phyloP scores from a whole-genome alignment of 2,113 vertebrate species.

The Dasyurus viverrinus region DNA sequence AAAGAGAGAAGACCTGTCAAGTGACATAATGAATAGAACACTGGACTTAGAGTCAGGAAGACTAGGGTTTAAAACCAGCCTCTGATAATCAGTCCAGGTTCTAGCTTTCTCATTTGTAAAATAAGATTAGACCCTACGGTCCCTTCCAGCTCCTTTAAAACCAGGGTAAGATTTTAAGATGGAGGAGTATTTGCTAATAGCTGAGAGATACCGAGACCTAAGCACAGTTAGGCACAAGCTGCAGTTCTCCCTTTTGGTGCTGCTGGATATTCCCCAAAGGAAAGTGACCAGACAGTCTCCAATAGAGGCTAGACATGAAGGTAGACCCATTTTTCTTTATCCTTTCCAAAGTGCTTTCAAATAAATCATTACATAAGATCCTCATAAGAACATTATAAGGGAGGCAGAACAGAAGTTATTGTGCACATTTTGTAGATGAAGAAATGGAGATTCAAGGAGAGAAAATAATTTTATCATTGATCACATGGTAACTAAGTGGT shows the following conservation, averaged over 20 bases:
- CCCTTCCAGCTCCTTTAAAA: too few relatives aligned
- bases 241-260: not conserved
- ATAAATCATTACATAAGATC: not conserved
- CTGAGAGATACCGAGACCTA: not conserved
- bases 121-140: too few relatives aligned
- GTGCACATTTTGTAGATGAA: not conserved
- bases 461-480: not conserved
- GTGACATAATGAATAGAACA: too few relatives aligned
- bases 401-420: not conserved
- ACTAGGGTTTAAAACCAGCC: too few relatives aligned
- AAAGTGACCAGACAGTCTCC: not conserved
- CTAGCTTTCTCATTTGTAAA: too few relatives aligned
- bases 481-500: not conserved
- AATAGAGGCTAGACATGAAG: not conserved
- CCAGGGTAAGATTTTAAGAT: too few relatives aligned
- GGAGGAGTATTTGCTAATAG: too few relatives aligned
- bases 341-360: not conserved
- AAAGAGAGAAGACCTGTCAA: too few relatives aligned
- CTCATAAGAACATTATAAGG: not conserved
- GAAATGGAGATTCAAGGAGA: not conserved
- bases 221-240: not conserved
- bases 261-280: not conserved
- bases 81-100: too few relatives aligned
- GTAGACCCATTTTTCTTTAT: not conserved
- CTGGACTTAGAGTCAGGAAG: too few relatives aligned